Base-by-base conservation (phyloP, 2,797 vertebrate genomes). In the Cercopithecus neglectus region DNA sequence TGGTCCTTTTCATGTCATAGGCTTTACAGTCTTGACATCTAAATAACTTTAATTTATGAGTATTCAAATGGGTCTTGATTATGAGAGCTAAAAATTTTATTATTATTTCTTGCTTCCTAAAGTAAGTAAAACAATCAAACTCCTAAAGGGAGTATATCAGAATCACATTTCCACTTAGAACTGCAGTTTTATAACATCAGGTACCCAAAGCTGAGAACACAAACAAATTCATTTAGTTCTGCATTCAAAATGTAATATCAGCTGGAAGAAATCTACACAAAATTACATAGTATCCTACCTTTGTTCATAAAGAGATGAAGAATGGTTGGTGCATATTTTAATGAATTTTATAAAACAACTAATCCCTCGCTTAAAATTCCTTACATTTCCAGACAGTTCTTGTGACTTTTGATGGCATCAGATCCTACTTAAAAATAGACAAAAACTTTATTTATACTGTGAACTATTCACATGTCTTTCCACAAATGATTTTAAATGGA, bases 11-110 rank as follows among this genome's bases (percentile, higher is more conserved):
- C 78, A 94, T 95, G 96, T 67, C 92, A 67, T 94, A 78, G 87
- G 36, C 5, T 98, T 98, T 92, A 96, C 75, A 96, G 81, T 46
- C 36, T 93, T 89, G 79, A 88, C 67, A 95, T 85, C 44, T 76
- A 95, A 97, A 57, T 96, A 57, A 44, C 57, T 97, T 97, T 96
- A 70, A 95, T 94, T 96, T 95, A 89, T 75, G 14, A 87, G 59
- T 67, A 95, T 92, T 96, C 95, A 88, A 82, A 53, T 97, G 21
- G 21, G 64, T 91, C 72, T 79, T 95, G 61, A 96, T 96, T 94
- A 88, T 96, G 90, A 87, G 33, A 93, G 41, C 30, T 92, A 95
- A 50, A 59, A 72, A 75, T 96, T 96, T 78, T 96, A 91, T 93
- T 92, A 88, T 83, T 92, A 95, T 95, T 93, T 85, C 48, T 94